Conservation (phyloP, 2,113 vertebrate species). For the Falcunculus frontatus region DNA sequence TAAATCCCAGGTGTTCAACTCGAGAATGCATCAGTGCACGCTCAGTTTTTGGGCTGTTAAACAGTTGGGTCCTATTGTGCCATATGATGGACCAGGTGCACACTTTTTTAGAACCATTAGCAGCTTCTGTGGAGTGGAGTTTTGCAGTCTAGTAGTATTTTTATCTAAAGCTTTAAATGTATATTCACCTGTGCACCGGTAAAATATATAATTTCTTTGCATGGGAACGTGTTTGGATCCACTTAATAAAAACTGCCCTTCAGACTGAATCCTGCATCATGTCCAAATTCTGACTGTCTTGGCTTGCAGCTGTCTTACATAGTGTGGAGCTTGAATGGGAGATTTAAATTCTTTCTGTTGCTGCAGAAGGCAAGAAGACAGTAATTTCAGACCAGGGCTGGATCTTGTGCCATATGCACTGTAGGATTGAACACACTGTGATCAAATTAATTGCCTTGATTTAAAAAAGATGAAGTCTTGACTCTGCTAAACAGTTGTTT, state of each 20-base stretch:
- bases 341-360: background rate
- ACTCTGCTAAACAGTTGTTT: background rate
- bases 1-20: background rate
- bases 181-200: background rate
- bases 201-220: background rate
- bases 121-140: background rate
- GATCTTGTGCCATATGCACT: background rate
- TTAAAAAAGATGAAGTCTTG: background rate
- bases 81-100: accelerated
- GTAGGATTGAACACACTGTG: background rate
- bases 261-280: background rate
- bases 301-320: background rate
- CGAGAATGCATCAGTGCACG: background rate
- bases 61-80: background rate
- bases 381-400: background rate
- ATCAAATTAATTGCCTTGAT: background rate
- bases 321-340: background rate
- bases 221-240: background rate
- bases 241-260: background rate
- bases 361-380: background rate
- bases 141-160: background rate
- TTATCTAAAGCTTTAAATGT: background rate
- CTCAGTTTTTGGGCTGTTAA: background rate
- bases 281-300: background rate
- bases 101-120: background rate